Evolutionary conservation across 2,888 invertebrate species (phyloP).

Genomic region (Lysandra coridon): DNA sequence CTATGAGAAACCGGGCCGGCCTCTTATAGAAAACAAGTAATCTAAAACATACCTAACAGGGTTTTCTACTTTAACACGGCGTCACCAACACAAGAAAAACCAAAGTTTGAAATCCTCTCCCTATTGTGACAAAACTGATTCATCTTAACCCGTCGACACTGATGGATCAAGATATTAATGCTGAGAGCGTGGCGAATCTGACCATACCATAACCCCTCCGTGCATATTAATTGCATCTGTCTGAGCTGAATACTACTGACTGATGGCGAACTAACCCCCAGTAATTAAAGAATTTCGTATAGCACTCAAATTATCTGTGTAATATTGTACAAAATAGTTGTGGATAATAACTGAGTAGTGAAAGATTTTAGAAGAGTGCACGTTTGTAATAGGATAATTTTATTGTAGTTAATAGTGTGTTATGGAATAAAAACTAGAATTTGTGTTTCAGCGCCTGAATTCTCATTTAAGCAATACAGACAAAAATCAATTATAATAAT

Average conservation of each 20-base stretch:
- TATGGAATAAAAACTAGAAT: too few species aligned
- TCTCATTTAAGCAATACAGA: too few species aligned
- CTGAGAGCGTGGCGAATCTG: slow-evolving; percentile 76
- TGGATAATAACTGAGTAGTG: too few species aligned
- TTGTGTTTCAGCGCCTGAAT: too few species aligned
- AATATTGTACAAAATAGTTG: slow-evolving; percentile 13
- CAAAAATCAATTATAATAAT: too few species aligned
- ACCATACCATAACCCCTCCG: slow-evolving; percentile 67
- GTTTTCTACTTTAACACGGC: too few species aligned
- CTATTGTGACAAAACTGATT: slow-evolving; percentile 65
- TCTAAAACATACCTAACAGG: too few species aligned
- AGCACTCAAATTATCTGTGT: slow-evolving; percentile 28
- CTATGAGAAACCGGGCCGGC: too few species aligned
- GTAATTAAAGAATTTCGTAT: slow-evolving; percentile 37
- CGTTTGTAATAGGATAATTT: too few species aligned
- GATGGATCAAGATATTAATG: slow-evolving; percentile 80
- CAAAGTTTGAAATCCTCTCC: slow-evolving; percentile 56
- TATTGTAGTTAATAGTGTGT: too few species aligned
- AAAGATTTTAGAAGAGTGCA: too few species aligned
- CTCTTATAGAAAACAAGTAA: too few species aligned
- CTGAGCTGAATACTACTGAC: slow-evolving; percentile 33
- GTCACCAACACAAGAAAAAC: background rate
- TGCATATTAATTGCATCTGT: slow-evolving; percentile 46
- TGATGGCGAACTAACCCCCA: slow-evolving; percentile 37
- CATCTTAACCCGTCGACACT: slow-evolving; percentile 75